Conservation (phyloP, 2,797 vertebrate species). For the Buphagus erythrorhynchus region DNA sequence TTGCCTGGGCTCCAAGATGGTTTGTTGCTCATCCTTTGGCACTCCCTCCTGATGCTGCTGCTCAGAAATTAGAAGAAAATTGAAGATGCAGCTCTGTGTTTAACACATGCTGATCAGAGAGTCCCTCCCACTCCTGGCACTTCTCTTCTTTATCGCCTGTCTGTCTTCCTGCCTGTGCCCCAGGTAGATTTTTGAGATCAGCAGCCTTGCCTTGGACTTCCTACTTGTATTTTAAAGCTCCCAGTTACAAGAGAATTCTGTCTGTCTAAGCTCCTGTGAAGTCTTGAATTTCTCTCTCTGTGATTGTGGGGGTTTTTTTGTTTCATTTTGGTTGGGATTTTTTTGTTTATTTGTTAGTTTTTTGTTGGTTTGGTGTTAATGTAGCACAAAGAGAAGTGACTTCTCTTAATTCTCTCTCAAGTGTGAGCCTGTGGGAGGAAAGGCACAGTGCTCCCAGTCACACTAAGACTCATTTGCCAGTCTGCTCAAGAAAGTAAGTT, state of each 20-base stretch:
- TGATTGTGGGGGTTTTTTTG: rapidly evolving
- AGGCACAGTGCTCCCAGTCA: not conserved
- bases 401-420: not conserved
- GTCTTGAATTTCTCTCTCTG: not conserved
- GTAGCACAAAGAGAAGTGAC: not conserved
- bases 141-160: not conserved
- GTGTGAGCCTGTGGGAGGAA: not conserved
- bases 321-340: too few relatives aligned
- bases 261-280: not conserved
- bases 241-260: not conserved
- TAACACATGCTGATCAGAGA: not conserved
- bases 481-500: not conserved
- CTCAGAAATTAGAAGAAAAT: not conserved
- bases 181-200: not conserved
- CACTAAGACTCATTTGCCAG: not conserved
- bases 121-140: not conserved
- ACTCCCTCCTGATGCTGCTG: not conserved
- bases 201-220: not conserved
- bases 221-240: not conserved
- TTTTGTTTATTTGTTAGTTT: not conserved
- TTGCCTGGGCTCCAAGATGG: not conserved
- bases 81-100: not conserved
- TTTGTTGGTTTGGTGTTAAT: not conserved
- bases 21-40: not conserved
- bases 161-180: not conserved